Base-by-base conservation (phyloP, 2,797 vertebrate genomes). In the Pangasius djambal region DNA sequence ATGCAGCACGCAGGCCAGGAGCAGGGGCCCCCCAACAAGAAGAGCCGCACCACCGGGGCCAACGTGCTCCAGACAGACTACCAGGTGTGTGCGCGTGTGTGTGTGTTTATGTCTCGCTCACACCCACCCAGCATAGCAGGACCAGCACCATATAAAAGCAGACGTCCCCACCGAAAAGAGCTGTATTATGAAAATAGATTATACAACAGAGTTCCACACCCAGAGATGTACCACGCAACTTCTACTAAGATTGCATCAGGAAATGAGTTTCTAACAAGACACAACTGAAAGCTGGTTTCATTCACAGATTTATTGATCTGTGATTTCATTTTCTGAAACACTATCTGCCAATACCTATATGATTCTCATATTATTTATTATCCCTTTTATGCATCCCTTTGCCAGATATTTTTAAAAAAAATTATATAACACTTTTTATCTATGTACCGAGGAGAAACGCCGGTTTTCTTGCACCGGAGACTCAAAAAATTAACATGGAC, bases 1-100 rank as follows among this genome's bases (percentile, higher is more conserved):
- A 93, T 98, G 48, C 98, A 98, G 93, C 98, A 98, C 55, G 4
- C 86, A 4, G 89, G 96, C 91, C 98, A 98, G 93, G 97, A 95
- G 91, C 97, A 97, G 95, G 98, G 97, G 89, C 98, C 98, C 91
- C 97, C 97, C 0, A 99, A 96, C 95, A 99, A 99, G 96, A 99
- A 99, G 93, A 96, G 98, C 89, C 97, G 98, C 83, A 96, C 96
- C 95, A 97, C 98, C 67, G 98, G 98, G 90, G 97, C 97, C 70
- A 97, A 97, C 75, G 96, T 97, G 87, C 96, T 98, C 91, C 97
- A 97, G 92, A 96, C 98, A 20, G 98, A 99, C 91, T 99, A 99
- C 97, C 98, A 99, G 98, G 98, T 99, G 20, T 74, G 70, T 74
- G 63, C 18, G 25, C 18, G 98, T 52, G 25, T 48, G 44, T 15